Conservation (phyloP, 2,888 invertebrate species). For the Pogonocherus hispidulus region DNA sequence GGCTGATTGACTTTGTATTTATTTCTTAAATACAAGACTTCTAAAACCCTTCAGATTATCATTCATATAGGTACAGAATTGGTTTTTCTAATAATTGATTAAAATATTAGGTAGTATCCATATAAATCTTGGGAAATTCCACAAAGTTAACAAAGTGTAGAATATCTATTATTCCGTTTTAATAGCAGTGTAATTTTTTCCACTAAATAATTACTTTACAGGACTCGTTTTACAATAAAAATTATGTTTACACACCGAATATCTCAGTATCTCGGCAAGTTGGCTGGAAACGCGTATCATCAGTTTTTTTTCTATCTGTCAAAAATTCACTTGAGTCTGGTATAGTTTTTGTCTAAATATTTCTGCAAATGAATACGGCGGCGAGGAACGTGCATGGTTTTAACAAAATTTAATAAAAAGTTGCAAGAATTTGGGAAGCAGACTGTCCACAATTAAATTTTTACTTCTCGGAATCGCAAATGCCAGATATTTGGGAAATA, state of each 20-base stretch:
- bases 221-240: conserved; percentile 12
- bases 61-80: no score
- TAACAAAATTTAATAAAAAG: conserved; percentile 63
- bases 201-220: background rate
- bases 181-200: no score
- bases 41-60: no score
- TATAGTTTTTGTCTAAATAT: conserved; percentile 63
- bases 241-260: conserved; percentile 39
- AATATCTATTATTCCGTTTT: no score
- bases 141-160: background rate
- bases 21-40: no score
- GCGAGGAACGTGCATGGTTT: conserved; percentile 58
- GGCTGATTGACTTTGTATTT: no score
- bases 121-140: background rate
- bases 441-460: conserved; percentile 59
- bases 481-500: conserved; percentile 46
- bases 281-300: conserved; percentile 32
- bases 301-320: conserved; percentile 51
- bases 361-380: conserved; percentile 61
- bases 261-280: conserved; percentile 34
- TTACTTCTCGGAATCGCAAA: conserved; percentile 58
- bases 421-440: conserved; percentile 57
- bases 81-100: no score
- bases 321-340: conserved; percentile 61
- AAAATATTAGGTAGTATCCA: no score